Percentiles rank a stretch among this genome's conserved stretches.
Evolutionary conservation across 2,113 vertebrate species (phyloP).

Genomic region (Microtus pennsylvanicus): DNA sequence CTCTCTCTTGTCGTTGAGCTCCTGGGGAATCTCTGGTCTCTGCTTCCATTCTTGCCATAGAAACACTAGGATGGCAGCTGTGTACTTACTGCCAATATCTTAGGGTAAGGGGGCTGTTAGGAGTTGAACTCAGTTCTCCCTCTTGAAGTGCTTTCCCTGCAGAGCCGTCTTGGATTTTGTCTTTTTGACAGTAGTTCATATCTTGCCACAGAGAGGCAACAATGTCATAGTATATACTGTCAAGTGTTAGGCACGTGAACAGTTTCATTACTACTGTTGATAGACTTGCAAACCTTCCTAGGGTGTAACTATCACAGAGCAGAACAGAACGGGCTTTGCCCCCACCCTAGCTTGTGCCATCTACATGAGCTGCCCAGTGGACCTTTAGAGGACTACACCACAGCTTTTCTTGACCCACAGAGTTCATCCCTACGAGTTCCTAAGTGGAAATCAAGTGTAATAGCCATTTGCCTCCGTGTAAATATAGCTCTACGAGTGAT

Average conservation of each 20-base stretch:
- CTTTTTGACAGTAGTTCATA: background rate
- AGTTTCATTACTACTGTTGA: background rate
- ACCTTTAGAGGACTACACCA: background rate
- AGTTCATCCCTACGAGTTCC: background rate
- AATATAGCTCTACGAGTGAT: slow-evolving; percentile 64
- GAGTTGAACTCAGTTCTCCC: background rate
- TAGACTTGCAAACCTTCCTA: background rate
- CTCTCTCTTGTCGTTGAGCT: background rate
- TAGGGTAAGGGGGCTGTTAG: background rate
- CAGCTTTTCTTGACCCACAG: background rate
- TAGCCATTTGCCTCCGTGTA: slow-evolving; percentile 28
- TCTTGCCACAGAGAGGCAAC: background rate
- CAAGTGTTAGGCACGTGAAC: background rate
- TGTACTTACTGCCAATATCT: background rate
- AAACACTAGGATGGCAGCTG: background rate
- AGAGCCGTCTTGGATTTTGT: background rate
- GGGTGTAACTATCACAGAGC: background rate
- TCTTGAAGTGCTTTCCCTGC: background rate
- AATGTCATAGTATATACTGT: background rate
- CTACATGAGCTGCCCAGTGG: background rate
- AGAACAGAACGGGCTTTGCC: background rate
- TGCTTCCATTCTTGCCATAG: background rate
- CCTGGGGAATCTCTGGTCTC: background rate
- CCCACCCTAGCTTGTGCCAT: background rate
- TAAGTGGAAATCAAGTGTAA: background rate